A percentile compares a stretch with the other conserved stretches of the same genome.
phyloP scores from a whole-genome alignment of 2,797 vertebrate species.

The Odontamblyopus lacepedii region DNA sequence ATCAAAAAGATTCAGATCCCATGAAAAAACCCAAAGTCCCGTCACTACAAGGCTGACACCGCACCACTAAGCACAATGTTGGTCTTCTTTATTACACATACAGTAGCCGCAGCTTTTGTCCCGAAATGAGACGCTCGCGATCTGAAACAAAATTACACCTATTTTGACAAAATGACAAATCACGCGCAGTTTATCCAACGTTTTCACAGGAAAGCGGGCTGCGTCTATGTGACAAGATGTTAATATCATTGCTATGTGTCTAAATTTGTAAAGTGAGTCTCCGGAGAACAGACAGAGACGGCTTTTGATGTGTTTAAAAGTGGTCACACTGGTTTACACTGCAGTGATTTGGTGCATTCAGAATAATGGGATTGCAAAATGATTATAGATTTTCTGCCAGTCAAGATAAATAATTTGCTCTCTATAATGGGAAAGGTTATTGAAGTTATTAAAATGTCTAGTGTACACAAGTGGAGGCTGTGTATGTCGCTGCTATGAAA shows the following conservation, averaged over 20 bases:
- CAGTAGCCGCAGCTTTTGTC: conserved; percentile 35
- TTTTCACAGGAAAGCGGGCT: conserved; percentile 22
- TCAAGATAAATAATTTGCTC: not conserved
- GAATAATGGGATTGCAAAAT: not conserved
- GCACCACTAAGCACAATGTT: conserved; percentile 41
- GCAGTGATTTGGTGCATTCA: not conserved
- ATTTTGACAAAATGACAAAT: conserved; percentile 36
- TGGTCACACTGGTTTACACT: not conserved
- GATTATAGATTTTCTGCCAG: not conserved
- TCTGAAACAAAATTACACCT: conserved; percentile 47
- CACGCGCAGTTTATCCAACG: conserved; percentile 26
- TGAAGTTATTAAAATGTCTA: not conserved
- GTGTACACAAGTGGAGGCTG: not conserved
- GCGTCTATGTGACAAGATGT: conserved; percentile 11
- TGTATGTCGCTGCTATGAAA: not conserved
- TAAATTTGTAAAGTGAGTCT: conserved; percentile 1
- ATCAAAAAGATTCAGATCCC: too few relatives aligned
- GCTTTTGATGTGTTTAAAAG: not conserved
- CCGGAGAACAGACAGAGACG: not conserved
- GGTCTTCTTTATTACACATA: conserved; percentile 50
- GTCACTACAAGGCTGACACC: conserved; percentile 34
- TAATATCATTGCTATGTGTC: conserved; percentile 15
- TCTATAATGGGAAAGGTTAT: too few relatives aligned
- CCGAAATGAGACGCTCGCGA: conserved; percentile 34
- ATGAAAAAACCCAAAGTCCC: too few relatives aligned